A percentile compares a stretch with the other conserved stretches of the same genome.
These are phyloP conservation scores for Menidia menidia DNA, from an alignment of 2,797 vertebrate species.

Conservation along the genomic window DNA sequence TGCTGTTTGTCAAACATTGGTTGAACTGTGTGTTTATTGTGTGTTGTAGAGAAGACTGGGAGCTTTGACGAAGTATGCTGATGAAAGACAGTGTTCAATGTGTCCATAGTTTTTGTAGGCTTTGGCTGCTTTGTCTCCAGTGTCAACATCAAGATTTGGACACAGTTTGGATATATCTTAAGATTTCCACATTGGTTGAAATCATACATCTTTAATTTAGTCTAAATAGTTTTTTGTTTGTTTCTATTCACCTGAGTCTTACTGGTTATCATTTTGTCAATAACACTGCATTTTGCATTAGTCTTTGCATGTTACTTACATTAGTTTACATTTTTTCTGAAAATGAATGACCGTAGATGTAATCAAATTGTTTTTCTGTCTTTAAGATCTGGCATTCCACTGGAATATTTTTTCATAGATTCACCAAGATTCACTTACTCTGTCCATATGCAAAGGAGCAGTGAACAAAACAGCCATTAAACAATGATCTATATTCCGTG, in stretches of 20 bases:
- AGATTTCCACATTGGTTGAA: not conserved
- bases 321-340: too few relatives aligned
- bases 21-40: too few relatives aligned
- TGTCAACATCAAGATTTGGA: not conserved
- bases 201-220: not conserved
- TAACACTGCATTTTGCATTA: not conserved
- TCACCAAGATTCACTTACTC: too few relatives aligned
- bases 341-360: not conserved
- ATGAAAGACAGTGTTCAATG: not conserved
- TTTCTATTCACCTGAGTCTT: too few relatives aligned
- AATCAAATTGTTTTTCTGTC: not conserved
- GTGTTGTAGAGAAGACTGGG: not conserved
- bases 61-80: not conserved
- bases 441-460: not conserved
- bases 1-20: too few relatives aligned
- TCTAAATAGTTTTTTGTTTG: not conserved
- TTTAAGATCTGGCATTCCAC: not conserved
- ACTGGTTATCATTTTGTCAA: not conserved
- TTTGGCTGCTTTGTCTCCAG: not conserved
- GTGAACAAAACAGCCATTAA: not conserved
- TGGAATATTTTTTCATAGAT: too few relatives aligned
- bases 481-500: not conserved
- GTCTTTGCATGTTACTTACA: too few relatives aligned
- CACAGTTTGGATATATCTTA: not conserved
- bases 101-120: too few relatives aligned